Conservation (phyloP, 1,140 invertebrate genomes). For the Andricus grossulariae region DNA sequence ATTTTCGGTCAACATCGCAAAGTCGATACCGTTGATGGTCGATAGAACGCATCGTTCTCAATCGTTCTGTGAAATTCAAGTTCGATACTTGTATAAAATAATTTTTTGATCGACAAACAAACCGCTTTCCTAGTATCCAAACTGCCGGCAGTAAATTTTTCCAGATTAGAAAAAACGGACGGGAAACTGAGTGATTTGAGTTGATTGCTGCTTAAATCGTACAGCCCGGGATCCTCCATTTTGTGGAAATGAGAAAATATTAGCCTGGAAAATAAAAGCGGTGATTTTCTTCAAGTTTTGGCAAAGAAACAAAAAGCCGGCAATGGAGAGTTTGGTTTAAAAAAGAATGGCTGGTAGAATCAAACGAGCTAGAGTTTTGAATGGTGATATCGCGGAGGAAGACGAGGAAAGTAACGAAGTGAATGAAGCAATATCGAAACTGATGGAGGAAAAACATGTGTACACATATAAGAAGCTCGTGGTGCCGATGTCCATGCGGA, state of each 20-base stretch:
- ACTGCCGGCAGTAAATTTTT: not conserved
- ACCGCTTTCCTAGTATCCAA: not conserved
- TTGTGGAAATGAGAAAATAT: not conserved
- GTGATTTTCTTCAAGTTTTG: not conserved
- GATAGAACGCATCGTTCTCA: constrained; percentile 15
- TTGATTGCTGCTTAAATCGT: not conserved
- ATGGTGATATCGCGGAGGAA: not conserved
- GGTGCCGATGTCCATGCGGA: constrained; percentile 79
- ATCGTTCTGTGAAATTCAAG: not conserved
- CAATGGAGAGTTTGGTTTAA: not conserved
- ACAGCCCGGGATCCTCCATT: not conserved
- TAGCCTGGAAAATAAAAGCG: not conserved
- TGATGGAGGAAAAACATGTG: constrained; percentile 73
- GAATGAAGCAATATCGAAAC: constrained; percentile 69
- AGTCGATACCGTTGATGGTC: constrained; percentile 14
- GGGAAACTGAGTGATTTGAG: not conserved
- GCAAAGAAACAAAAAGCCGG: not conserved
- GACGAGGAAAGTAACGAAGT: constrained; percentile 52
- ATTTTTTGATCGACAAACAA: constrained; percentile 1
- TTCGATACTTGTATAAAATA: constrained; percentile 15
- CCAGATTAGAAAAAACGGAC: not conserved
- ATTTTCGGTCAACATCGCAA: not conserved
- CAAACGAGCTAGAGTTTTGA: not conserved
- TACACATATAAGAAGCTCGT: constrained; percentile 76
- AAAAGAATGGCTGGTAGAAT: constrained; percentile 4